Evolutionary conservation across 2,888 invertebrate genomes (phyloP).

Genomic region (Aphrophora alni): DNA sequence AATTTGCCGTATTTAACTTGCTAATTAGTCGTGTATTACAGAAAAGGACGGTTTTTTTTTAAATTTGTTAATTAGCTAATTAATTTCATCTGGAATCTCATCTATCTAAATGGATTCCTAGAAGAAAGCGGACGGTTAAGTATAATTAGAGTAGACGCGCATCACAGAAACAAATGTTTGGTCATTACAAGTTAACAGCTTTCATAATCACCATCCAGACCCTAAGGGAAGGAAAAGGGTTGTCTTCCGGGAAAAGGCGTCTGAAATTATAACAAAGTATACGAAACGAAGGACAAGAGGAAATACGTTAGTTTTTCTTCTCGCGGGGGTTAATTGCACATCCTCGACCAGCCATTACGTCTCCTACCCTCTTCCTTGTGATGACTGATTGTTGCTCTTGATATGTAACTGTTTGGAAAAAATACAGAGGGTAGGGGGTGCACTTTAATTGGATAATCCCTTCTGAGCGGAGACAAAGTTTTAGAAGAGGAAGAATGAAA

Average conservation of each 20-base stretch:
- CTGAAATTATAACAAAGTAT: constrained; percentile 10
- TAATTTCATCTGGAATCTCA: neutral
- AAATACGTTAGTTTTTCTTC: neutral
- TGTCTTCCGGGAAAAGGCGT: constrained; percentile 9
- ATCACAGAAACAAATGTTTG: neutral
- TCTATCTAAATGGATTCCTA: constrained; percentile 6
- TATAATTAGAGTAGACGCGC: neutral
- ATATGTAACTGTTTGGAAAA: constrained; percentile 31
- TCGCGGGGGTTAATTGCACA: constrained; percentile 12
- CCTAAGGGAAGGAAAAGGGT: neutral
- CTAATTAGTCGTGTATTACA: neutral
- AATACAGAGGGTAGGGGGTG: neutral
- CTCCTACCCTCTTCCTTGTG: neutral
- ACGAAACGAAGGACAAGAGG: neutral
- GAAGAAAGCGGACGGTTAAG: neutral
- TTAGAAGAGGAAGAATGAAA: neutral
- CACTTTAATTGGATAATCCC: constrained; percentile 29
- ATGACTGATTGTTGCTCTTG: constrained; percentile 30
- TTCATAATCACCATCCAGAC: neutral
- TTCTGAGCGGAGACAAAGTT: neutral
- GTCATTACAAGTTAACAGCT: constrained; percentile 6
- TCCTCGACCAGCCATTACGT: constrained; percentile 13
- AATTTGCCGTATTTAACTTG: neutral
- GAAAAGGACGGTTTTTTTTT: neutral
- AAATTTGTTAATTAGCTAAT: neutral